These are phyloP conservation scores for Sesia bembeciformis DNA, from an alignment of 2,888 invertebrate species.

Conservation along the genomic window DNA sequence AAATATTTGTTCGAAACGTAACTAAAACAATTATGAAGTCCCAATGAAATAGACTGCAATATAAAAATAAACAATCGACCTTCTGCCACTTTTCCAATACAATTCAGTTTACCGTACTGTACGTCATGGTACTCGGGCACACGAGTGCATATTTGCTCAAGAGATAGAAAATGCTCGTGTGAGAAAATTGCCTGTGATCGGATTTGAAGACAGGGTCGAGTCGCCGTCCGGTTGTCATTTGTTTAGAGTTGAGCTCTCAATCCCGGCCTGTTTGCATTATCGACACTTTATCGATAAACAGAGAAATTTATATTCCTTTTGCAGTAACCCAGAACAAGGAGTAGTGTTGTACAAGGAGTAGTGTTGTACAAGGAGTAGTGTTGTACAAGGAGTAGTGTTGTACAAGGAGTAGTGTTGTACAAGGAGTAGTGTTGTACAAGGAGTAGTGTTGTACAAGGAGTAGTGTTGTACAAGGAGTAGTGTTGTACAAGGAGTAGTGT, in stretches of 20 bases:
- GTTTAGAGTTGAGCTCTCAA: slow-evolving; percentile 19
- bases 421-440: too few relatives aligned
- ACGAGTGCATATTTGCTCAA: slow-evolving; percentile 55
- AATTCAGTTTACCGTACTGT: slow-evolving; percentile 51
- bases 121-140: slow-evolving; percentile 39
- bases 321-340: too few relatives aligned
- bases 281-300: slow-evolving; percentile 22
- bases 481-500: too few relatives aligned
- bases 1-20: neutral
- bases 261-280: slow-evolving; percentile 20
- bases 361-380: too few relatives aligned
- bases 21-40: neutral
- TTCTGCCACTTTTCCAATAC: slow-evolving; percentile 24
- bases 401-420: too few relatives aligned
- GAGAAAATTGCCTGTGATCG: slow-evolving; percentile 53
- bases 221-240: slow-evolving; percentile 38
- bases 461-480: too few relatives aligned
- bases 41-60: slow-evolving; percentile 3
- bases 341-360: too few relatives aligned
- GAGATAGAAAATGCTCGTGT: slow-evolving; percentile 50
- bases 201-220: slow-evolving; percentile 30
- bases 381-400: too few relatives aligned
- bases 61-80: slow-evolving; percentile 23
- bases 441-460: too few relatives aligned
- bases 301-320: neutral